Percentiles rank a stretch among this genome's conserved stretches.
phyloP scores from a whole-genome alignment of 2,797 vertebrate species.

The Centropyge bicolor region DNA sequence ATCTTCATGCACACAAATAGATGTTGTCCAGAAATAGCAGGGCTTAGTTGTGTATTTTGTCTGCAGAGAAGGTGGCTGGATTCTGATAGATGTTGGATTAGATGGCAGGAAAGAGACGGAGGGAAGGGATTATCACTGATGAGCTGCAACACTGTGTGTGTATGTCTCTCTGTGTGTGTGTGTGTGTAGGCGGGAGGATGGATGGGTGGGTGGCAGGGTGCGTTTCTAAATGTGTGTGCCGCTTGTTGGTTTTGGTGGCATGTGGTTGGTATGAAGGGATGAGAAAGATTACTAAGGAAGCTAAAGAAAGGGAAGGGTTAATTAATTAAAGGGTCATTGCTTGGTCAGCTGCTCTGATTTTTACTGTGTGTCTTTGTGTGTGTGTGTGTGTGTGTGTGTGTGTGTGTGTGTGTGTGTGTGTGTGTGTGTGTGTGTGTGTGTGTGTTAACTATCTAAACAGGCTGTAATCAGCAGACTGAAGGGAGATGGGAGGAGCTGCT shows the following conservation, averaged over 20 bases:
- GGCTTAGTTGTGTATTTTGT: slow-evolving; percentile 79
- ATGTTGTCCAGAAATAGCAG: slow-evolving; percentile 76
- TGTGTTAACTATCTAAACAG: slow-evolving; percentile 61
- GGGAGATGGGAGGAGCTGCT: slow-evolving; percentile 76
- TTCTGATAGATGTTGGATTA: slow-evolving; percentile 84
- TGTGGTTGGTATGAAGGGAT: slow-evolving; percentile 42
- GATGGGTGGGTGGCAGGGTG: slow-evolving; percentile 28
- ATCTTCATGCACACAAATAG: slow-evolving; percentile 71
- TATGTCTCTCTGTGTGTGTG: slow-evolving; percentile 33
- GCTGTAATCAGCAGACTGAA: slow-evolving; percentile 81
- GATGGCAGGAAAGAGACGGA: slow-evolving; percentile 78
- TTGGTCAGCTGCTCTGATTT: slow-evolving; percentile 55
- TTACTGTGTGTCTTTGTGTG: background rate
- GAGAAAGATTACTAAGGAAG: slow-evolving; percentile 51
- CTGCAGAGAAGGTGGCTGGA: slow-evolving; percentile 78
- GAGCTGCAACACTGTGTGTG: slow-evolving; percentile 61
- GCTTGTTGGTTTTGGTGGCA: slow-evolving; percentile 40
- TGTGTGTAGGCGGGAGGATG: slow-evolving; percentile 39
- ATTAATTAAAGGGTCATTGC: slow-evolving; percentile 73
- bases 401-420: slow-evolving; percentile 21
- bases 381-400: slow-evolving; percentile 1
- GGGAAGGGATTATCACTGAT: slow-evolving; percentile 80
- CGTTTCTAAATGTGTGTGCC: slow-evolving; percentile 57
- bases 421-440: slow-evolving; percentile 16
- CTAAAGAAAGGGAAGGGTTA: slow-evolving; percentile 68